Evolutionary conservation across 2,888 invertebrate species (phyloP), one percentile per base, ranked within the genome.

Genomic region (Amphimallon solstitiale): DNA sequence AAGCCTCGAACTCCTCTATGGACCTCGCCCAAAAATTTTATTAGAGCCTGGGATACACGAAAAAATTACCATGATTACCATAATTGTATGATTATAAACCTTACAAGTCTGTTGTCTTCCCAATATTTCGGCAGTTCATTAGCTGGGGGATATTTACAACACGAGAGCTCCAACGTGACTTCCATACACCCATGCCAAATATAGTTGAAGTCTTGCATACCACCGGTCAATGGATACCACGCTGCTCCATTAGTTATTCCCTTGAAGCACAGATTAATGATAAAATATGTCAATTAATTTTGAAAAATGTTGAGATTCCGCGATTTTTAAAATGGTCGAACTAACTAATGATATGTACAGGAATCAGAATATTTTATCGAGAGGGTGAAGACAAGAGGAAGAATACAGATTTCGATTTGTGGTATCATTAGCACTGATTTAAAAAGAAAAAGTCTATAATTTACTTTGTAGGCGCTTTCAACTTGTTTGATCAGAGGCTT

Each of bases 141-240:
- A 0, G 92, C 90, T 0, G 89, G 89, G 1, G 97, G 97, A 81
- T 89, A 97, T 84, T 97, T 97, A 84, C 97, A 97, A 82, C 97
- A 97, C 0, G 95, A 94, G 63, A 97, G 88, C 82, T 97, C 97
- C 46, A 97, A 83, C 0, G 97, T 96, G n/a, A 97, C 87, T 82
- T 97, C 97, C 93, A 97, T 93, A 80, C 95, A 95, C 10, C 96
- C 96, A 76, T 92, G 92, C 90, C 92, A 92, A 10, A 95, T 88
- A 82, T 97, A 97, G 82, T 97, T 97, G 82, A 93, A 97, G 80
- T 97, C 97, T 83, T 94, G 94, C 94, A 94, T 94, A 17, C 94
- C 93, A 63, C 94, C 94, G 86, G 92, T 93, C 4, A 95, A 84
- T 0, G 94, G 93, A 81, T 95, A 96, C 95, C 95, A 96, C 63